Conservation (phyloP, 2,113 vertebrate genomes). For the Phyllopteryx taeniolatus region DNA sequence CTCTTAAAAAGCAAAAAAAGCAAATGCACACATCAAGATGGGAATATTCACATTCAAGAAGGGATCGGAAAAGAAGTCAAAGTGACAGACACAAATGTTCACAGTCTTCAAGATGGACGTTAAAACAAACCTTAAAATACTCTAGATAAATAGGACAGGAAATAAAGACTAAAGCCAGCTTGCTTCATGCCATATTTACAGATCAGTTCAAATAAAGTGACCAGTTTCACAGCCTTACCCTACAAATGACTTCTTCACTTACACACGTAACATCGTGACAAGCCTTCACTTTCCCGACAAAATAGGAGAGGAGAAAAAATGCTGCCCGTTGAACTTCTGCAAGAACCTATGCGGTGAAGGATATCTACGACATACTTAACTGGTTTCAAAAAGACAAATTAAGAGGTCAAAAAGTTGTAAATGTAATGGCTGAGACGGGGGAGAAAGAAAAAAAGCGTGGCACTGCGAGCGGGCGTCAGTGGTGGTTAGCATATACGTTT, state of each 20-base stretch:
- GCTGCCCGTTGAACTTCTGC: slow-evolving; percentile 2
- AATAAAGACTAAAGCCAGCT: slow-evolving; percentile 37
- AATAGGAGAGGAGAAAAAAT: background rate
- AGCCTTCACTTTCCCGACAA: background rate
- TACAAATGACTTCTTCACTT: background rate
- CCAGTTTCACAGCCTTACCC: slow-evolving; percentile 55
- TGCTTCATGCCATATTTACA: slow-evolving; percentile 43
- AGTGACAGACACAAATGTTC: slow-evolving; percentile 38
- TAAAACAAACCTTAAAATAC: slow-evolving; percentile 49
- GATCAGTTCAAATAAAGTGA: slow-evolving; percentile 50
- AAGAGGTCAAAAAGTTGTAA: slow-evolving; percentile 52
- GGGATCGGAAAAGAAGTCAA: slow-evolving; percentile 7
- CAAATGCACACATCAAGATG: slow-evolving; percentile 6
- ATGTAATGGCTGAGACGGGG: slow-evolving; percentile 14
- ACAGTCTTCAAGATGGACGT: slow-evolving; percentile 43
- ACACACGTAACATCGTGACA: slow-evolving; percentile 25
- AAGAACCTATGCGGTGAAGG: slow-evolving; percentile 29
- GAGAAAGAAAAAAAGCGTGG: slow-evolving; percentile 8
- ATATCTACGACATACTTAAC: slow-evolving; percentile 58
- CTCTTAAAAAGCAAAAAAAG: slow-evolving; percentile 19
- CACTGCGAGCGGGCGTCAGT: slow-evolving; percentile 52
- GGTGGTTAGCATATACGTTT: slow-evolving; percentile 91
- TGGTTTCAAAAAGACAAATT: slow-evolving; percentile 31
- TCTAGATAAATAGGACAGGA: slow-evolving; percentile 39
- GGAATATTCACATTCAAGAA: slow-evolving; percentile 42